These are phyloP conservation scores for Erpornis zantholeuca DNA, from an alignment of 2,113 vertebrate genomes.

Conservation along the genomic window DNA sequence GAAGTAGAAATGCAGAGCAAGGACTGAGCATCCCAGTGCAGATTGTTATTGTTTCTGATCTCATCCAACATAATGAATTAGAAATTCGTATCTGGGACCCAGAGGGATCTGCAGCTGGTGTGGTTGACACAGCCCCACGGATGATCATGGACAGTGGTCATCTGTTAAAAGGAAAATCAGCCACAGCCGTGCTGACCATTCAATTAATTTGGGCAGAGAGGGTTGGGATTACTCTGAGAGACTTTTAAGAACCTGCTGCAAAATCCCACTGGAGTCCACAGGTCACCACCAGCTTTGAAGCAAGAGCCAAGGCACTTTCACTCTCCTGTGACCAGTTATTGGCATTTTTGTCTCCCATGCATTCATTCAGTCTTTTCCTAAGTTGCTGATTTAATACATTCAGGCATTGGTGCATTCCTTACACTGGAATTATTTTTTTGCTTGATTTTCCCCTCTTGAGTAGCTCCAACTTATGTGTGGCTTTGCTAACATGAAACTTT, in stretches of 20 bases:
- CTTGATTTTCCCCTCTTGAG: not conserved
- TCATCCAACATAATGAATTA: not conserved
- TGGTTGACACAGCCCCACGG: not conserved
- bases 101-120: not conserved
- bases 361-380: not conserved
- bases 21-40: not conserved
- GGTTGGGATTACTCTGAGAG: not conserved
- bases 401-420: not conserved
- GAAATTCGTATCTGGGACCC: not conserved
- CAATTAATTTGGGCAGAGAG: not conserved
- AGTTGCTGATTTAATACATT: not conserved
- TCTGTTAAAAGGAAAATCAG: not conserved
- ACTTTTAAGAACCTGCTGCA: not conserved
- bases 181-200: not conserved
- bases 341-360: not conserved
- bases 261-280: not conserved
- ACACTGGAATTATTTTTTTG: not conserved
- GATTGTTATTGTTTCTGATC: not conserved
- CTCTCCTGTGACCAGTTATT: not conserved
- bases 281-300: not conserved
- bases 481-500: not conserved
- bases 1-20: not conserved
- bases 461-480: rapidly evolving
- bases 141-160: not conserved
- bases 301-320: not conserved